Evolutionary conservation across 2,888 invertebrate species (phyloP), one percentile per base, ranked within the genome.

Genomic region (Azorinus chamasolen): DNA sequence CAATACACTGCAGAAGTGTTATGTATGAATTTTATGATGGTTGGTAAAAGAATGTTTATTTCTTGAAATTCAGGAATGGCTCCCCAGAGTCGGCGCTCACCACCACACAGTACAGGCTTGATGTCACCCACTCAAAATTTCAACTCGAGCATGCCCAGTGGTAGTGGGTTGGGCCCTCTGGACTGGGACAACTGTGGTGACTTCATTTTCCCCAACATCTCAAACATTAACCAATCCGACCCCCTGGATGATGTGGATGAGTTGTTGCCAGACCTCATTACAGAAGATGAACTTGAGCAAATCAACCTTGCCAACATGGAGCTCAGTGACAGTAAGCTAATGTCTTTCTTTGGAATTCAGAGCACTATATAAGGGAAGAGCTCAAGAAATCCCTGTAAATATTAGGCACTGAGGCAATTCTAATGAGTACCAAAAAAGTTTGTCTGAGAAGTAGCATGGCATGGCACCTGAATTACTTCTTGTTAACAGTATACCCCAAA

Each of bases 191-290:
- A 83, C 12, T 62, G 66, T 20, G 65, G 64, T 25, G 83, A 85
- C 63, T 64, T 87, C 54, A 70, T 88, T 43, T 88, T 88, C 54
- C 83, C 85, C 10, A 87, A 89, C 61, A 78, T 84, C 22, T 69
- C 79, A 24, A 65, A 77, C 24, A 51, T 83, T 18, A 83, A 82
- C 20, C 63, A 69, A 22, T 48, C 69, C 1, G 77, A 77, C 24
- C 46, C 78, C 1, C 46, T 79, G 5, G 80, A 82, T 39, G 83
- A 79, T 46, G 82, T 87, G 6, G 84, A 83, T 58, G 78, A 83
- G 22, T 61, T 86, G 16, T 70, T 87, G 22, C 83, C 83, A 18
- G 84, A 85, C 57, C 71, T 88, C 16, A 83, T 87, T 48, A 83
- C 80, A 1, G 81, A 83, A 41, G 86, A 84, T n/a, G 84, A 84